Evolutionary conservation across 35 echinoderm and acorn worm genomes (phyloP), one percentile per base, ranked within the genome.

Genomic region (Eucidaris tribuloides): DNA sequence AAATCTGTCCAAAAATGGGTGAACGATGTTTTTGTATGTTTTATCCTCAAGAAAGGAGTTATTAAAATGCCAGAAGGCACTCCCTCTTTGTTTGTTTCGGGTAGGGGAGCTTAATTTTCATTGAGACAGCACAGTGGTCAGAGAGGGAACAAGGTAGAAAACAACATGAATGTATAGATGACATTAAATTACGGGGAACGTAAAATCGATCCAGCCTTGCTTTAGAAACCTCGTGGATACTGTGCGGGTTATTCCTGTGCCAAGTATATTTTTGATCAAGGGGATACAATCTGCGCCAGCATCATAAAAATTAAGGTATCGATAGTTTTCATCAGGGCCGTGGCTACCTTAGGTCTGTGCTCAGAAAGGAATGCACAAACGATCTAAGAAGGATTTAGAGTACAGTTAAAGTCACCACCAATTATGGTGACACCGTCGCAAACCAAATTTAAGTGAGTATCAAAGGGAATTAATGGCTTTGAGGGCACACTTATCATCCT

Each of bases 151-250:
- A 72, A 72, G 58, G 33, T 2, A 15, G 2, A 5, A 7, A 76
- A n/a, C 22, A 7, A 18, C 32, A 70, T 3, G 61, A 40, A 29
- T 57, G 39, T 22, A 76, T 72, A 45, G 6, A 45, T 14, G 60
- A 54, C 32, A 70, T 77, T n/a, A 84, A 38, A 22, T 24, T 40
- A 4, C 15, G 4, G 35, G 58, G 39, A 24, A 72, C 42, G 33
- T 70, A 77, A 70, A 84, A 70, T 27, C 59, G 58, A 72, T 84
- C 81, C 2, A 84, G 63, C 32, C 81, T 65, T 22, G 81, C 81
- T 84, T 84, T 76, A 17, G 58, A 81, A 62, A 60, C 48, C 7
- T 29, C 25, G 50, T 61, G 27, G 9, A 37, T 34, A 31, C 18
- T 80, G 40, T n/a, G 4, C 3, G 79, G 58, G 34, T 84, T 84